These are phyloP conservation scores for Pampus argenteus DNA, from an alignment of 2,797 vertebrate species.

Conservation along the genomic window DNA sequence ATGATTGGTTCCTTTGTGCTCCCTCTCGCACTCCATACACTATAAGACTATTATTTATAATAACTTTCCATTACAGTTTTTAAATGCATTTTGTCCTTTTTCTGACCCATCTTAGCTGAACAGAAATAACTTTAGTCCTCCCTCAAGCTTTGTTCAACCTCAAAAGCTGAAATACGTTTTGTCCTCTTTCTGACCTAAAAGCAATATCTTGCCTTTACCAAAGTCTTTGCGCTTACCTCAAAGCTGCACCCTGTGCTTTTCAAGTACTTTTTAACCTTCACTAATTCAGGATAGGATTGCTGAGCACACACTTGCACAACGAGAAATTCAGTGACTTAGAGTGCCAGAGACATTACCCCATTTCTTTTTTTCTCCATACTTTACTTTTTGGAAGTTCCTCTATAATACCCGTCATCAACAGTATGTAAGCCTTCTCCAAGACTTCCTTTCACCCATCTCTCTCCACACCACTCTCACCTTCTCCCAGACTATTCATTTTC, in stretches of 20 bases:
- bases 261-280: constrained; percentile 18
- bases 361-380: not conserved
- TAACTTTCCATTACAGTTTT: constrained; percentile 8
- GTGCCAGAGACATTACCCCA: constrained; percentile 7
- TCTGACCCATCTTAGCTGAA: not conserved
- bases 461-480: constrained; percentile 7
- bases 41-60: constrained; percentile 2
- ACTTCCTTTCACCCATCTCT: constrained; percentile 26
- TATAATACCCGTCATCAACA: constrained; percentile 3
- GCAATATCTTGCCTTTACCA: not conserved
- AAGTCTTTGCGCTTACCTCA: constrained; percentile 1
- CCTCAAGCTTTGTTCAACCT: not conserved
- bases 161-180: constrained; percentile 25
- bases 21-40: not conserved
- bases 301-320: constrained; percentile 8
- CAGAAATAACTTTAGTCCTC: constrained; percentile 4
- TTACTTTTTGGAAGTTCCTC: constrained; percentile 12
- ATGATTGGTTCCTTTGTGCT: not conserved
- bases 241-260: constrained; percentile 21
- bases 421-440: not conserved
- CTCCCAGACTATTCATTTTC: constrained; percentile 31
- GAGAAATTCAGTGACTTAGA: constrained; percentile 20
- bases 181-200: constrained; percentile 37
- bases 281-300: constrained; percentile 15
- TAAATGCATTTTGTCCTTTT: constrained; percentile 1